phyloP scores from a whole-genome alignment of 2,113 vertebrate genomes.

The Lanius collurio region DNA sequence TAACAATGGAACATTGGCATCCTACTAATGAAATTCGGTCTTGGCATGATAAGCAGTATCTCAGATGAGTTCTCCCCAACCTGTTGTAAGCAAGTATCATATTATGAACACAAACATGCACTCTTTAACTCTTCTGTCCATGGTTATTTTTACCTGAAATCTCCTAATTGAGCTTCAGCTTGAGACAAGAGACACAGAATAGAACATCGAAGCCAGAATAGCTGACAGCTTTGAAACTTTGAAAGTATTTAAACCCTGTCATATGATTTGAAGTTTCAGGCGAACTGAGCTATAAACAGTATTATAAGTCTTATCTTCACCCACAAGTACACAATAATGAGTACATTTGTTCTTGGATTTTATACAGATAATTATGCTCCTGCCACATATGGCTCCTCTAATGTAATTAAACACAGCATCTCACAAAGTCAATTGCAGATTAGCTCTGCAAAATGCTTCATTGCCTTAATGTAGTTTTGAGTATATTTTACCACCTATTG shows the following conservation, averaged over 20 bases:
- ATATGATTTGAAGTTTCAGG: not conserved
- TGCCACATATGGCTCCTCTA: not conserved
- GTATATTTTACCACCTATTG: not conserved
- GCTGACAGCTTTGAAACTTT: not conserved
- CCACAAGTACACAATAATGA: not conserved
- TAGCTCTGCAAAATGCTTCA: not conserved
- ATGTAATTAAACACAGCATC: not conserved
- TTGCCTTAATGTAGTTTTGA: not conserved
- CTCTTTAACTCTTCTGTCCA: not conserved
- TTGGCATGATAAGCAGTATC: not conserved
- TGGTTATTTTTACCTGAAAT: not conserved
- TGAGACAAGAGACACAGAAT: not conserved
- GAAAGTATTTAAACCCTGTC: not conserved
- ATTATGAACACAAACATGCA: not conserved
- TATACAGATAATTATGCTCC: not conserved
- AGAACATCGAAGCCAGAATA: not conserved
- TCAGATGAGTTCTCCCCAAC: not conserved
- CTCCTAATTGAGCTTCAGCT: not conserved
- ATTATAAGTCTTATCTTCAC: not conserved
- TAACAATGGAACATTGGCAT: not conserved
- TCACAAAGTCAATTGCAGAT: slow-evolving; percentile 5
- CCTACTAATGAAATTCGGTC: not conserved
- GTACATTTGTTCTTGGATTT: slow-evolving; percentile 16
- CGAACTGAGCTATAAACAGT: not conserved
- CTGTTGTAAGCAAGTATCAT: not conserved